Evolutionary conservation across 2,113 vertebrate species (phyloP), one percentile per base, ranked within the genome.

Genomic region (Malurus alboscapulatus): DNA sequence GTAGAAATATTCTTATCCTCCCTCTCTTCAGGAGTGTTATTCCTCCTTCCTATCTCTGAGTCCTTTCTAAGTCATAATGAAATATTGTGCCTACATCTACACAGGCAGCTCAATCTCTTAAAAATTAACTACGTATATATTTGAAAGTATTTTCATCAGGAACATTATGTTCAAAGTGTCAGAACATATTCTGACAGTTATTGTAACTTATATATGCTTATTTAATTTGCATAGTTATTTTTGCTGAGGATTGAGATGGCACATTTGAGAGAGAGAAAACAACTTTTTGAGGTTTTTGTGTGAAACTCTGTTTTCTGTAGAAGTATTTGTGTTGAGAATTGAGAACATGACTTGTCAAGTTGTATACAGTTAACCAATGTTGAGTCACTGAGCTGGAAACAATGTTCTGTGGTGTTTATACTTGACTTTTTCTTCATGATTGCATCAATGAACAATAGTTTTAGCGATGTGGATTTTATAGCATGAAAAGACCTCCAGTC

Each of bases 391-490:
- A 95, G 57, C 93, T 93, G 92, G 94, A 97, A 97, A 93, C 55
- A 84, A 84, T 90, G 63, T 92, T 95, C 88, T 88, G 47, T 95
- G 91, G 91, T 96, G 97, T 96, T 96, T 97, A 94, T 84, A 93
- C 85, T 90, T 96, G 87, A 86, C 87, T 96, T 96, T 96, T 97
- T 97, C 96, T 97, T 95, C 94, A 94, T 97, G 97, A 97, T 92
- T 96, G 96, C 97, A 96, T 95, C 96, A 85, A 84, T 97, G 96
- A 96, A 93, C 96, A 97, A 96, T 88, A 87, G 93, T 95, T 97
- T 95, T 95, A 96, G 87, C 6, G 4, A 96, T 95, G 94, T 90
- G 92, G 84, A 86, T 93, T 97, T 96, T 94, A 93, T 79, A 95
- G 92, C 83, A 86, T 84, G 83, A 84, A 88, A 96, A 94, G 86